phyloP scores from a whole-genome alignment of 2,797 vertebrate genomes.

The Scyliorhinus canicula region DNA sequence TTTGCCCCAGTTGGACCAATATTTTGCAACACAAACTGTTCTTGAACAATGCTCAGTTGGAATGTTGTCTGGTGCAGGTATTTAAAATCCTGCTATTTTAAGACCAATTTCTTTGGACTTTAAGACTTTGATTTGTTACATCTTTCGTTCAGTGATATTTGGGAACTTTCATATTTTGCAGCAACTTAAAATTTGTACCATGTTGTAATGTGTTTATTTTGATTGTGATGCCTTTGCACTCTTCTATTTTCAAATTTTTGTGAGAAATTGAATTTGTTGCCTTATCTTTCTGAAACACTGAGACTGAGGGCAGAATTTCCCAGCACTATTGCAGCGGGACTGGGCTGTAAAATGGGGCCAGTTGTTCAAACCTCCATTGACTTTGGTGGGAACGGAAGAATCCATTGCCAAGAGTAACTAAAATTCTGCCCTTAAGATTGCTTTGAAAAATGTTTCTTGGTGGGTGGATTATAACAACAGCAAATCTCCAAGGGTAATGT shows the following conservation, averaged over 20 bases:
- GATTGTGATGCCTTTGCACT: background rate
- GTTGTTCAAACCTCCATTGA: too few relatives aligned
- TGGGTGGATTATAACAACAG: background rate
- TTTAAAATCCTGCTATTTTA: background rate
- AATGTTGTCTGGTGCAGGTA: background rate
- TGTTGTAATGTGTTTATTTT: conserved; percentile 13
- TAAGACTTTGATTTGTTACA: background rate
- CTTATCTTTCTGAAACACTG: background rate
- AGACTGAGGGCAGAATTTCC: background rate
- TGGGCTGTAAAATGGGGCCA: too few relatives aligned
- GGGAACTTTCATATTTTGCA: background rate
- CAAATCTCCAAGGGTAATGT: background rate
- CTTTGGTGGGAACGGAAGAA: too few relatives aligned
- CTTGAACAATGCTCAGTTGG: background rate
- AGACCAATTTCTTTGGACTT: background rate
- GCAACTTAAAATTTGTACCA: background rate
- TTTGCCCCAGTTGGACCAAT: background rate
- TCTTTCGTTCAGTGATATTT: background rate
- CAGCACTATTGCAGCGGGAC: too few relatives aligned
- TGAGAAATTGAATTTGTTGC: background rate
- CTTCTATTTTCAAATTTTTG: background rate
- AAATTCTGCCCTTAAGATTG: background rate
- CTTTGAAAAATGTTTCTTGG: background rate
- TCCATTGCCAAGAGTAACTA: too few relatives aligned
- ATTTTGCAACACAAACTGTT: background rate